Evolutionary conservation across 2,888 invertebrate genomes (phyloP).

Genomic region (Scaptomyza caliginosa): DNA sequence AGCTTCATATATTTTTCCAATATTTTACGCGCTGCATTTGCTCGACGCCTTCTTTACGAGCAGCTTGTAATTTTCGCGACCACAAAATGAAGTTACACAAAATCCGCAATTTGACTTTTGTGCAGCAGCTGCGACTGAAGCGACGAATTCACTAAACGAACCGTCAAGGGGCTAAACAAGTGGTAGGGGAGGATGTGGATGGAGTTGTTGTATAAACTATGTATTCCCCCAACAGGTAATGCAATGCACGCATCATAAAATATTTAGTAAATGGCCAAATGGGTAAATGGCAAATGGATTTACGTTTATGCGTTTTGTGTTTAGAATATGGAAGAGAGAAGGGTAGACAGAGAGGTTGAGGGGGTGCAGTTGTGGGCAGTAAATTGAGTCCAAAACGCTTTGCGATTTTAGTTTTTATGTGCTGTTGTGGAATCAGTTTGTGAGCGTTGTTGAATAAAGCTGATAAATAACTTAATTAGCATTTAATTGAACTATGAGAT

Average conservation of each 20-base stretch:
- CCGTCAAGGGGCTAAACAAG: not conserved
- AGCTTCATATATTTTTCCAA: conserved; percentile 43
- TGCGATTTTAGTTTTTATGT: conserved; percentile 22
- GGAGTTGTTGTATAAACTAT: not conserved
- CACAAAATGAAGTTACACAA: conserved; percentile 65
- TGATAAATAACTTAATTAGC: conserved; percentile 3
- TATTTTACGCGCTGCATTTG: conserved; percentile 52
- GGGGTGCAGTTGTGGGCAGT: not conserved
- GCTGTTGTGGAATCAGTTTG: not conserved
- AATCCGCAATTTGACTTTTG: conserved; percentile 60
- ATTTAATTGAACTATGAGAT: not conserved
- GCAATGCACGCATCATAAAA: conserved; percentile 58
- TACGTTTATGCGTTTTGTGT: conserved; percentile 45
- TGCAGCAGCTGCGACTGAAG: conserved; percentile 27
- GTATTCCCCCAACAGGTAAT: conserved; percentile 37
- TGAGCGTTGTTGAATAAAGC: not conserved
- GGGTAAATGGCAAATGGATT: conserved; percentile 53
- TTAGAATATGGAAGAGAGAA: conserved; percentile 26
- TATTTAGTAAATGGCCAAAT: conserved; percentile 60
- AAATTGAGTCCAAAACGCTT: conserved; percentile 2
- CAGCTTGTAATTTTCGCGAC: conserved; percentile 60
- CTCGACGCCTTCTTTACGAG: conserved; percentile 48
- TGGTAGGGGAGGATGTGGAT: not conserved
- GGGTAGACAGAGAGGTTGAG: not conserved
- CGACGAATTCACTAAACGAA: conserved; percentile 37